These are phyloP conservation scores for Gallinago jamesoni DNA, from an alignment of 2,113 vertebrate genomes.

Conservation along the genomic window DNA sequence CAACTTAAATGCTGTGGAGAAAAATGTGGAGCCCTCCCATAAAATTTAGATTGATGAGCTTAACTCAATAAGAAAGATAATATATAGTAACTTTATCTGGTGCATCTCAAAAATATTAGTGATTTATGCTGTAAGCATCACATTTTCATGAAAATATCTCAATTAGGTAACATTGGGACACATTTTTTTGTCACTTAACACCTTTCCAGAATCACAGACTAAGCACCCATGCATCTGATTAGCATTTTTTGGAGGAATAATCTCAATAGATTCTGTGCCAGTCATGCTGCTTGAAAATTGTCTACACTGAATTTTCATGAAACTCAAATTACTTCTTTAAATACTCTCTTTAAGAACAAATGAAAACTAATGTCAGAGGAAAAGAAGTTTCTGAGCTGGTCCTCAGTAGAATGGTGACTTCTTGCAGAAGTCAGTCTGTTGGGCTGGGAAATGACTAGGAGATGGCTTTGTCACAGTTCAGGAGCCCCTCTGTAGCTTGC, in stretches of 20 bases:
- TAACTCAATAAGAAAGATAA: neutral
- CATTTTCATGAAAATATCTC: neutral
- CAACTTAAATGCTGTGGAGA: accelerated
- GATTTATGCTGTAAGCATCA: neutral
- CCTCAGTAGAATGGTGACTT: neutral
- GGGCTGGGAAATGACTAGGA: neutral
- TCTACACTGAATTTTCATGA: neutral
- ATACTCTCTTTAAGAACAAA: neutral
- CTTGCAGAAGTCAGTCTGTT: neutral
- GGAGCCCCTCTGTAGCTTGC: neutral
- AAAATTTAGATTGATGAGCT: neutral
- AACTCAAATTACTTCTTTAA: neutral
- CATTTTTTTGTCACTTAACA: neutral
- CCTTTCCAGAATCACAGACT: neutral
- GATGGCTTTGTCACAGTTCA: neutral
- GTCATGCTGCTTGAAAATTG: neutral
- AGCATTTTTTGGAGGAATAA: neutral
- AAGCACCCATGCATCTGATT: neutral
- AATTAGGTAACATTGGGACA: neutral
- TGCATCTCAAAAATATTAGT: neutral
- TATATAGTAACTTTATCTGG: neutral
- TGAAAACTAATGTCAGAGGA: neutral
- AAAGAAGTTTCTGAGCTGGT: neutral
- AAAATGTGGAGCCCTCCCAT: neutral
- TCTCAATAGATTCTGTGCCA: neutral